Evolutionary conservation across 2,888 invertebrate species (phyloP).

Genomic region (Brachypalpus laphriformis): DNA sequence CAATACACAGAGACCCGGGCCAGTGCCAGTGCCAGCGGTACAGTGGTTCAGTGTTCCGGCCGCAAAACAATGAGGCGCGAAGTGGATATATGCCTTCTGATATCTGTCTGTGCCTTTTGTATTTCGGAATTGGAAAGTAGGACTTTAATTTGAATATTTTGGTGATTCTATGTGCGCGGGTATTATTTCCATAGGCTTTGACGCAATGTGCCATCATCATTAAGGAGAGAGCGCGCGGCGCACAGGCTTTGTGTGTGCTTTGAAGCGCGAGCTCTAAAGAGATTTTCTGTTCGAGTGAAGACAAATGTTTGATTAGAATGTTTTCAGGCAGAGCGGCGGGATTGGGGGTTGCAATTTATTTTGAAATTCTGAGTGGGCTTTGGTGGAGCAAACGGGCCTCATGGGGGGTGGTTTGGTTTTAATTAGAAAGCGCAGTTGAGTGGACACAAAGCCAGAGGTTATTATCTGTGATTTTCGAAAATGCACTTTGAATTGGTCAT

Average conservation of each 20-base stretch:
- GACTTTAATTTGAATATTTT: conserved; percentile 63
- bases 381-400: background rate
- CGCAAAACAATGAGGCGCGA: conserved; percentile 25
- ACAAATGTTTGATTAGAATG: conserved; percentile 52
- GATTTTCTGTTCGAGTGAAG: conserved; percentile 45
- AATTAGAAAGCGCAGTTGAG: conserved; percentile 60
- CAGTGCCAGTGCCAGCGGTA: no score
- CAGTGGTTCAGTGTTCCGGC: no score
- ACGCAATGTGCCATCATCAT: conserved; percentile 38
- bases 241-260: conserved; percentile 36
- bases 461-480: conserved; percentile 31
- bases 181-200: conserved; percentile 44
- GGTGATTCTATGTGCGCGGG: conserved; percentile 22
- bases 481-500: conserved; percentile 39
- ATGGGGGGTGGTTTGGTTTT: conserved; percentile 20
- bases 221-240: conserved; percentile 13
- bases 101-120: background rate
- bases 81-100: background rate
- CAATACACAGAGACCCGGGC: background rate
- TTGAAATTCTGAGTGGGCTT: conserved; percentile 17
- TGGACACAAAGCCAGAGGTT: conserved; percentile 29
- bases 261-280: conserved; percentile 30
- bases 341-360: conserved; percentile 12
- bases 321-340: background rate
- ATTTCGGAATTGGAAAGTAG: conserved; percentile 18